A percentile compares a stretch with the other conserved stretches of the same genome.
These are phyloP conservation scores for Callyntrura guangdongensis DNA, from an alignment of 2,888 invertebrate genomes.

Conservation along the genomic window DNA sequence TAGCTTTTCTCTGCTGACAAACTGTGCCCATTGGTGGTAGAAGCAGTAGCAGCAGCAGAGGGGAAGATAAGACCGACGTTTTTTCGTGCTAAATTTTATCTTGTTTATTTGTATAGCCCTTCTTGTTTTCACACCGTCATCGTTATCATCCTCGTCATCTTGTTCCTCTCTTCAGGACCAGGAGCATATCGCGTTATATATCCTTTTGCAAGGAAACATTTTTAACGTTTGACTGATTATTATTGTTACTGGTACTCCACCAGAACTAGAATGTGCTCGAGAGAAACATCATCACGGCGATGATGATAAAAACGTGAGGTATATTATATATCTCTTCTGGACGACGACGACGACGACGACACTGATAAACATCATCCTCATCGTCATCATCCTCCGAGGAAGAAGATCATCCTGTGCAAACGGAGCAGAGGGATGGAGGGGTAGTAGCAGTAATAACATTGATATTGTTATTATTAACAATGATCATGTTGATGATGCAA, in stretches of 20 bases:
- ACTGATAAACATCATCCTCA: too few relatives aligned
- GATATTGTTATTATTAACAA: slow-evolving; percentile 21
- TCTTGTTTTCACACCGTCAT: slow-evolving; percentile 5
- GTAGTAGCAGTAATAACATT: neutral
- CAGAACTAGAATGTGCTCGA: too few relatives aligned
- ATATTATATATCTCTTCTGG: neutral
- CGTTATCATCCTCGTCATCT: neutral
- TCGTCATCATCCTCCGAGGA: neutral
- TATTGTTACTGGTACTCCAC: neutral
- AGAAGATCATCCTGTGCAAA: neutral
- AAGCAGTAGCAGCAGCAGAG: slow-evolving; percentile 1
- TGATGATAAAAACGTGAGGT: too few relatives aligned
- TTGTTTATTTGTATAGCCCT: slow-evolving; percentile 42
- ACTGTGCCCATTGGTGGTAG: neutral
- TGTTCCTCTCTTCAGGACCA: neutral
- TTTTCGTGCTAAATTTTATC: neutral
- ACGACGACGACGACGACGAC: neutral
- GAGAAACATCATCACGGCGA: too few relatives aligned
- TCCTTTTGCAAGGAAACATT: too few relatives aligned
- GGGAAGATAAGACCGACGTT: neutral
- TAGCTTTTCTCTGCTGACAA: neutral
- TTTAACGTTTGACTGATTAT: slow-evolving; percentile 12
- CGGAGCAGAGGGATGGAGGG: neutral
- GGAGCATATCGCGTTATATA: neutral
- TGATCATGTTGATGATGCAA: slow-evolving; percentile 40